Base-by-base conservation (phyloP, 2,888 invertebrate genomes). In the Bhutanitis thaidina region DNA sequence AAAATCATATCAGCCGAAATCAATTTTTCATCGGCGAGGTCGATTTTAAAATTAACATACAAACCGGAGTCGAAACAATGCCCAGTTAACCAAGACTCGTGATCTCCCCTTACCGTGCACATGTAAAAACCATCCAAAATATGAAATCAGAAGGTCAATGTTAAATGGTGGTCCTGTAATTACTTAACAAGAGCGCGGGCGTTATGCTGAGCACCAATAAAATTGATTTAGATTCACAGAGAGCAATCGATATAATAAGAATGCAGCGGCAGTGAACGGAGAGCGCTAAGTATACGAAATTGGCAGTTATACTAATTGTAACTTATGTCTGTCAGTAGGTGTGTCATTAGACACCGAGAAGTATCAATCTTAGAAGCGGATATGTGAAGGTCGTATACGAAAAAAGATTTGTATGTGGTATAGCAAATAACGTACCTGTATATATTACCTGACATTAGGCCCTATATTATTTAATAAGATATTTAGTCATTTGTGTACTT, bases 41-140 rank as follows among this genome's bases (percentile, higher is more conserved):
- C 80, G 77, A 77, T 80, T 85, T 80, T 74, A 81, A 82, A 84
- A 88, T 88, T 87, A 88, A 80, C 82, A 87, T 84, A 84, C 77
- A 73, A 69, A 78, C 69, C 68, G 65, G 64, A 61, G 56, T 12
- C 4, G 12, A 12, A 12, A 34, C 34, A 7, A 5, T 12, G 34
- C 62, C 80, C 78, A 77, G 50, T 62, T 41, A 67, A 63, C 38
- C 10, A 30, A 58, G 73, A 71, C 54, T 20, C 10, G 15, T n/a
- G 20, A 20, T 41, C 30, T 36, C n/a, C 30, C 12, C 2, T 25
- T 13, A 7, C 15, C 7, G n/a, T 50, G 52, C 52, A 35, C 27
- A 30, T 32, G n/a, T 3, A 1, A 2, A 12, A n/a, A 10, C 29
- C 7, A 41, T 30, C 13, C 25, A 20, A 41, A 25, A n/a, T 7